Evolutionary conservation across 2,113 vertebrate genomes (phyloP).

Genomic region (Lophotis ruficrista): DNA sequence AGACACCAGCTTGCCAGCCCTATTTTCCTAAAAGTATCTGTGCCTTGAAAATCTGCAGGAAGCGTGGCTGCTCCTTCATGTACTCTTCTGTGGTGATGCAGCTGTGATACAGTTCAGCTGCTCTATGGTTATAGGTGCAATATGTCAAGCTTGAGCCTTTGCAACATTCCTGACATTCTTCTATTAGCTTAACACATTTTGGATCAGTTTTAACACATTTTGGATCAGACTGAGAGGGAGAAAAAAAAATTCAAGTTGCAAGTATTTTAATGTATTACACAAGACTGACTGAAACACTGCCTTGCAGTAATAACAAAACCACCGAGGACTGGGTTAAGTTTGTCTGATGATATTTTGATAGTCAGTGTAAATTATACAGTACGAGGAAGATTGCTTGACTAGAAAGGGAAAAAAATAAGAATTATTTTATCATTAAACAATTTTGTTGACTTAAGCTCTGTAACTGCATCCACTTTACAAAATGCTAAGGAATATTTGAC

Average conservation of each 20-base stretch:
- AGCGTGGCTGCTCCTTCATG: not conserved
- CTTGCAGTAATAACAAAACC: not conserved
- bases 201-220: not conserved
- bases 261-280: not conserved
- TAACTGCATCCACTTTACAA: not conserved
- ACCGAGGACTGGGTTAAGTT: not conserved
- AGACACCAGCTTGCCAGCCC: not conserved
- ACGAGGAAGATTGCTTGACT: not conserved
- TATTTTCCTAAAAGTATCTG: not conserved
- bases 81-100: not conserved
- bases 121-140: not conserved
- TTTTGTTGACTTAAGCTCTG: not conserved
- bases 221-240: not conserved
- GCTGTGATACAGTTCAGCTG: not conserved
- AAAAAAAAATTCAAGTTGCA: not conserved
- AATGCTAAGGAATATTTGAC: not conserved
- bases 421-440: not conserved
- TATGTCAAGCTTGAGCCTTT: not conserved
- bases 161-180: not conserved
- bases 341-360: not conserved
- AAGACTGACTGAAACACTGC: not conserved
- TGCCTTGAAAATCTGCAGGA: not conserved
- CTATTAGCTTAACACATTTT: not conserved
- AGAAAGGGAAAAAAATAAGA: not conserved
- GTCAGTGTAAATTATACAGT: not conserved